Evolutionary conservation across 2,113 vertebrate species (phyloP).

Genomic region (Leptobrachium ailaonicum): DNA sequence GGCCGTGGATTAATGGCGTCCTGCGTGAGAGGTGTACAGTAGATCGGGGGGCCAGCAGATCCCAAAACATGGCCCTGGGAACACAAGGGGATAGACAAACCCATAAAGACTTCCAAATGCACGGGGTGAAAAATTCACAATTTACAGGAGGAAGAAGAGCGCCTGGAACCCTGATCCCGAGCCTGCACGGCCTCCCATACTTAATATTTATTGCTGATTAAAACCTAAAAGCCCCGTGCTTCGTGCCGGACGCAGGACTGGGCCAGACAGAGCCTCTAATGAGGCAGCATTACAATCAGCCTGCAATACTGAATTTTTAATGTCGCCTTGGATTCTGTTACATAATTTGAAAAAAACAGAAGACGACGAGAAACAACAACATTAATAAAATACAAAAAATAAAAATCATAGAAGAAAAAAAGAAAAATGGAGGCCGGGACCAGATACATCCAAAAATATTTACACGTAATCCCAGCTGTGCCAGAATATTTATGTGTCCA

Average conservation of each 20-base stretch:
- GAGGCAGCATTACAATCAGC: conserved; percentile 75
- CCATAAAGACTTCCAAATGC: background rate
- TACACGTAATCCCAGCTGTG: background rate
- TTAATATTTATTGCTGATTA: conserved; percentile 64
- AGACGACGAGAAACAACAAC: conserved; percentile 44
- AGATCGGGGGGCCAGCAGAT: too few relatives aligned
- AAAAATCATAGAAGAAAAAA: background rate
- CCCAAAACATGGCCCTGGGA: too few relatives aligned
- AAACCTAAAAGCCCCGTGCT: conserved; percentile 61
- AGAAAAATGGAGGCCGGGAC: conserved; percentile 41
- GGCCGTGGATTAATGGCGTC: background rate
- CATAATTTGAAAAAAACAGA: conserved; percentile 72
- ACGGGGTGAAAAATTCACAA: background rate
- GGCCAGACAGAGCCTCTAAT: conserved; percentile 73
- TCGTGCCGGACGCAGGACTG: conserved; percentile 61
- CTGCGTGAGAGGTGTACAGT: too few relatives aligned
- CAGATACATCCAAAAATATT: conserved; percentile 19
- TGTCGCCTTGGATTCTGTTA: conserved; percentile 73
- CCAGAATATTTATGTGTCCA: background rate
- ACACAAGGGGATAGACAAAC: background rate
- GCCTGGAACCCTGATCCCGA: conserved; percentile 47
- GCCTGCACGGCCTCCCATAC: conserved; percentile 47
- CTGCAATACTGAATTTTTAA: conserved; percentile 78
- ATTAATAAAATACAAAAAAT: too few relatives aligned
- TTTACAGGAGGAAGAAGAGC: background rate